Percentiles rank a stretch among this genome's conserved stretches.
Evolutionary conservation across 2,113 vertebrate genomes (phyloP).

Genomic region (Chaenogobius annularis): DNA sequence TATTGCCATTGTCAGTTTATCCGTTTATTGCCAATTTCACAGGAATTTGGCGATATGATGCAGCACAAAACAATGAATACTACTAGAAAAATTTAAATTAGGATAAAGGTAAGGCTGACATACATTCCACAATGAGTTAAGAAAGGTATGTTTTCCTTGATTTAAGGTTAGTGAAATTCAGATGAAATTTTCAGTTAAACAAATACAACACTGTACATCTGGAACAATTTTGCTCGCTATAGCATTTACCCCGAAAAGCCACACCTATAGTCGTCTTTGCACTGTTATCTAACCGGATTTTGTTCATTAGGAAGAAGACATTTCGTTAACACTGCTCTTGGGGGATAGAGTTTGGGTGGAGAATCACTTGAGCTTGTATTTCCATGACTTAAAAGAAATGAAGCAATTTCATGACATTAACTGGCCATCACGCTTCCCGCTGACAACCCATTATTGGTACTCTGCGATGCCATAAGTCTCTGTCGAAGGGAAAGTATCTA

Average conservation of each 20-base stretch:
- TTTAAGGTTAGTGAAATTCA: too few relatives aligned
- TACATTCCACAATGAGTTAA: too few relatives aligned
- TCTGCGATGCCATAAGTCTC: conserved; percentile 10
- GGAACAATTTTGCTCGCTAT: background rate
- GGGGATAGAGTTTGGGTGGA: conserved; percentile 15
- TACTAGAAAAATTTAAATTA: too few relatives aligned
- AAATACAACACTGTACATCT: background rate
- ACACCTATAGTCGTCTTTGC: background rate
- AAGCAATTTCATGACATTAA: conserved; percentile 30
- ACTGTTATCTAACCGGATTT: conserved; percentile 5
- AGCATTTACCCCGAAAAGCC: background rate
- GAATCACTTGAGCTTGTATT: conserved; percentile 21
- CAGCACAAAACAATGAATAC: too few relatives aligned
- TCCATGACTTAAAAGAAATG: conserved; percentile 37
- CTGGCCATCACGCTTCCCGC: conserved; percentile 26
- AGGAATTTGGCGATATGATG: too few relatives aligned
- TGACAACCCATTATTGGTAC: conserved; percentile 16
- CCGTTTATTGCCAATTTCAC: too few relatives aligned
- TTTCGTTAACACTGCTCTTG: background rate
- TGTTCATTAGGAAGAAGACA: background rate
- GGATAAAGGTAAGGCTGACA: too few relatives aligned
- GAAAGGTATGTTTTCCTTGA: too few relatives aligned
- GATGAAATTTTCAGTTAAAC: background rate
- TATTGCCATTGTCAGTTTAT: too few relatives aligned
- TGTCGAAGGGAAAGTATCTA: background rate